Evolutionary conservation across 2,113 vertebrate species (phyloP), one percentile per base, ranked within the genome.

Genomic region (Rissa tridactyla): DNA sequence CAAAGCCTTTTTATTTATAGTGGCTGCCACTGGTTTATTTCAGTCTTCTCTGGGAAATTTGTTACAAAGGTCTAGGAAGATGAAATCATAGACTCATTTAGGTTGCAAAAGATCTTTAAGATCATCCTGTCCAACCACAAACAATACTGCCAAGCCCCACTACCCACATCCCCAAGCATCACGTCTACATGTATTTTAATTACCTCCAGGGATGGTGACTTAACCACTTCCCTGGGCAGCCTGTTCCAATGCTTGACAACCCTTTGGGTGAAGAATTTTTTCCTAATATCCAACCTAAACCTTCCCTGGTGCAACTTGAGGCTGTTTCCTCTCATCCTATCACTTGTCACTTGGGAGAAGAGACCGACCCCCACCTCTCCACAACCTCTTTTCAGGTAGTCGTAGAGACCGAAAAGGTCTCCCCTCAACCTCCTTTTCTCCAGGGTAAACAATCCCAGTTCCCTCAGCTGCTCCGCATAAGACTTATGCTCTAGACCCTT

Each of bases 101-200:
- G 42, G 13, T 27, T 76, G 54, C 20, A 68, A 57, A 58, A 69
- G 46, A 61, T 15, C 60, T 22, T 26, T 64, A 70, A 16, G 34
- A 55, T 44, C 32, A 65, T 55, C 5, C 1, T n/a, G 23, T n/a
- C 20, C 42, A 57, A 57, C 52, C 0, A 0, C 16, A 19, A 47
- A 69, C 34, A 38, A 16, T 27, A 15, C 46, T 62, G 20, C 58
- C 20, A 36, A 46, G 36, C 32, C 15, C 22, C 60, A 26, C n/a
- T 62, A 62, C 17, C 60, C 10, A 18, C 36, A 38, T 62, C 36
- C 60, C n/a, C 5, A 38, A 38, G n/a, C 17, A 11, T 36, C n/a
- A 62, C 1, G 2, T 12, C 23, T 38, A 38, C 23, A 26, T 7
- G 15, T 38, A 25, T 25, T 62, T 26, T 62, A 62, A 62, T 26